Conservation (phyloP, 2,113 vertebrate species). For the Damaliscus lunatus region DNA sequence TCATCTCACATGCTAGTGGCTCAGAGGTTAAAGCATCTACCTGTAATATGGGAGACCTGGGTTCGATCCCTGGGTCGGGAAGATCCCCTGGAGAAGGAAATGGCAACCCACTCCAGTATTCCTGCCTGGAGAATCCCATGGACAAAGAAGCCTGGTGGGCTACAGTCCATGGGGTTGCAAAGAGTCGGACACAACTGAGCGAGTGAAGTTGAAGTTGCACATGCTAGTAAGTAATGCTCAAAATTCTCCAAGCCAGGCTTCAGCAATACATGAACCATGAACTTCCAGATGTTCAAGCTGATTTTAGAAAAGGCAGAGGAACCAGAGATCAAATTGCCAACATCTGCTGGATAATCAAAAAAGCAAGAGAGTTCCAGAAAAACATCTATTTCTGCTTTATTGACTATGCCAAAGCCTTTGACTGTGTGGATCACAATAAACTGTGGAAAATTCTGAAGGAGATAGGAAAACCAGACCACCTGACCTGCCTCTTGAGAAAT, state of each 20-base stretch:
- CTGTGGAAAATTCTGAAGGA: not conserved
- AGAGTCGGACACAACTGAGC: no score
- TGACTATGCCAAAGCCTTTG: not conserved
- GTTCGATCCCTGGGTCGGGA: no score
- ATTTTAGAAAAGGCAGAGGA: not conserved
- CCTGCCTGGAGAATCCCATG: no score
- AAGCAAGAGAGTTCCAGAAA: not conserved
- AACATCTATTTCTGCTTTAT: not conserved
- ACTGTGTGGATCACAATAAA: not conserved
- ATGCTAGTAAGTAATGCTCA: not conserved
- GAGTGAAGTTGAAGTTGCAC: not conserved
- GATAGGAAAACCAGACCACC: not conserved
- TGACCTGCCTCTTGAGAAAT: not conserved
- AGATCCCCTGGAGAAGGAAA: no score
- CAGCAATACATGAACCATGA: not conserved
- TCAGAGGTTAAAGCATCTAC: no score
- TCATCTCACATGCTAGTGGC: not conserved
- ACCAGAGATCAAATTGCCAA: not conserved
- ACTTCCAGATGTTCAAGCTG: not conserved
- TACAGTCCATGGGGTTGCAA: no score
- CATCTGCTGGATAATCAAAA: not conserved
- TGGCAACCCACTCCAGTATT: no score
- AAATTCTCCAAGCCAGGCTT: not conserved
- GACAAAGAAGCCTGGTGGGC: no score
- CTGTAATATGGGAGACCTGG: no score